A percentile compares a stretch with the other conserved stretches of the same genome.
phyloP scores from a whole-genome alignment of 2,797 vertebrate genomes.

The Graptemys geographica region DNA sequence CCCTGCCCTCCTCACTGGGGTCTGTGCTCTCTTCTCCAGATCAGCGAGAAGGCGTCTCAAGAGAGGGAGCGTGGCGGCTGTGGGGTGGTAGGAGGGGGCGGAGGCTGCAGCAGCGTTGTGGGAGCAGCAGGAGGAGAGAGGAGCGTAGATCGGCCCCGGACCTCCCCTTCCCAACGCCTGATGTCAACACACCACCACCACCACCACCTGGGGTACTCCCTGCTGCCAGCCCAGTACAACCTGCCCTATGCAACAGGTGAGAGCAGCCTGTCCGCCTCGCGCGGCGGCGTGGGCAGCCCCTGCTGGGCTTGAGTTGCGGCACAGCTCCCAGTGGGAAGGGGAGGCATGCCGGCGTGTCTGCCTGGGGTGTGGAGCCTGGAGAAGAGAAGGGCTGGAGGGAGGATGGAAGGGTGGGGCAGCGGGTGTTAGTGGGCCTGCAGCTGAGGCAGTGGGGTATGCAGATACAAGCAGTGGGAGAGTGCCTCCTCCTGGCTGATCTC shows the following conservation, averaged over 20 bases:
- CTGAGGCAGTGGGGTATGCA: not conserved
- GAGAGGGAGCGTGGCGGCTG: conserved; percentile 88
- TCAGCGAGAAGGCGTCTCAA: conserved; percentile 91
- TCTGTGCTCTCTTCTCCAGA: conserved; percentile 77
- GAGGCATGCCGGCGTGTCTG: no score
- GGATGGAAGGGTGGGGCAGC: rapidly evolving
- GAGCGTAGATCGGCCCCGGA: conserved; percentile 91
- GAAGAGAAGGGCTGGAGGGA: not conserved
- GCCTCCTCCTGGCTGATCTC: no score
- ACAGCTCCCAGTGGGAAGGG: no score
- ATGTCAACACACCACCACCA: conserved; percentile 98
- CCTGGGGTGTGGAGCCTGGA: not conserved
- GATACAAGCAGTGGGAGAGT: no score
- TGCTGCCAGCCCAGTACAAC: conserved; percentile 97
- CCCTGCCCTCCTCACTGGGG: rapidly evolving
- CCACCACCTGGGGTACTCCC: conserved; percentile 94
- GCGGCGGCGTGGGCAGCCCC: not conserved
- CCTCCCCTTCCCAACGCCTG: conserved; percentile 96
- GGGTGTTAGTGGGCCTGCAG: not conserved
- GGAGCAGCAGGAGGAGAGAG: conserved; percentile 78
- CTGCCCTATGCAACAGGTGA: conserved; percentile 96
- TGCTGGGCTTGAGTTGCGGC: not conserved
- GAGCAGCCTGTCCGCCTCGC: not conserved
- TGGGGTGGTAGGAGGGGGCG: conserved; percentile 83
- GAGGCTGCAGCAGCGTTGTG: conserved; percentile 79